phyloP scores from a whole-genome alignment of 2,797 vertebrate species.

The Hirundo rustica region DNA sequence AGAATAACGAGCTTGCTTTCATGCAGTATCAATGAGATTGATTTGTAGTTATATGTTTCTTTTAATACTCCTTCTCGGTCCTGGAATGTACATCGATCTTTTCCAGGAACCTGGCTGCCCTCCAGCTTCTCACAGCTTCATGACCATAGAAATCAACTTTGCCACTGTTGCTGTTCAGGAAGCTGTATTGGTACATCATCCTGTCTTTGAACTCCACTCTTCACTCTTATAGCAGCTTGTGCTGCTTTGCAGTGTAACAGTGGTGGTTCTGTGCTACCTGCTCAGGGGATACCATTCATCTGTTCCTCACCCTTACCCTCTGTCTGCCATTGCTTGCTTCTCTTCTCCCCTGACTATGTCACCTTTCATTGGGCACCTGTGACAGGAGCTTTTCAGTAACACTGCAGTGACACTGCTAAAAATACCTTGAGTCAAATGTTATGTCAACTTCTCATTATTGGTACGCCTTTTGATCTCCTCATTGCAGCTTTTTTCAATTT shows the following conservation, averaged over 20 bases:
- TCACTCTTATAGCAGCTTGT: background rate
- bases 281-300: background rate
- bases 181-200: background rate
- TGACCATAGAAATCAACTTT: background rate
- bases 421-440: background rate
- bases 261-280: background rate
- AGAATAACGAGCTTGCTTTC: background rate
- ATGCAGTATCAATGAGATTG: background rate
- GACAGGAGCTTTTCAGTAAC: background rate
- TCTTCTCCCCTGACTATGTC: background rate
- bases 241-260: background rate
- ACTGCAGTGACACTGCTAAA: background rate
- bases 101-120: background rate
- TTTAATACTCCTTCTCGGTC: background rate
- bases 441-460: background rate
- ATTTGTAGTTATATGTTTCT: background rate
- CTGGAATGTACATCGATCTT: background rate
- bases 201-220: background rate
- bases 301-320: background rate
- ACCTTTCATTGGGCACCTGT: background rate
- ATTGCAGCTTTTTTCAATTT: background rate
- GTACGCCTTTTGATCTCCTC: background rate
- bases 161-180: background rate
- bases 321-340: background rate
- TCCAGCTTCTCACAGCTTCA: background rate